phyloP scores from a whole-genome alignment of 2,797 vertebrate genomes.

The Pagetopsis macropterus region DNA sequence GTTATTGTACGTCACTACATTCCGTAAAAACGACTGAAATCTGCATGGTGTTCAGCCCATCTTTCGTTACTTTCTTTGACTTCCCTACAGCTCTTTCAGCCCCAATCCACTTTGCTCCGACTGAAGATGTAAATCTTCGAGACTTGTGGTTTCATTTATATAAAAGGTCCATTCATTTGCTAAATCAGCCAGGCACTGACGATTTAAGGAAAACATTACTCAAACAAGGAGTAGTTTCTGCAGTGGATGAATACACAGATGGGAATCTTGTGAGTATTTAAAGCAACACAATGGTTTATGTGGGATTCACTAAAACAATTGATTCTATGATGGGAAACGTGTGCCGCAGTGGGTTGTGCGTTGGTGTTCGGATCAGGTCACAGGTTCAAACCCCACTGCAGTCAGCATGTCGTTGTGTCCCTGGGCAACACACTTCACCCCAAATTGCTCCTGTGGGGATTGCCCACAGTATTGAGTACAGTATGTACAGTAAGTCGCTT shows the following conservation, averaged over 20 bases:
- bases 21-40: neutral
- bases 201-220: neutral
- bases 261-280: neutral
- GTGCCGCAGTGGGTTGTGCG: too few relatives aligned
- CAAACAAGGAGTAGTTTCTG: neutral
- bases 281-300: neutral
- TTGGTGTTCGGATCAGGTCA: too few relatives aligned
- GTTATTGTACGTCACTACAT: neutral
- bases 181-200: neutral
- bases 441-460: too few relatives aligned
- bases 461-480: too few relatives aligned
- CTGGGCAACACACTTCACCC: too few relatives aligned
- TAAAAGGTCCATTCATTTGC: conserved; percentile 6
- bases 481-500: too few relatives aligned
- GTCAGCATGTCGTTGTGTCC: too few relatives aligned
- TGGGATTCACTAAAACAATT: neutral
- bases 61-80: neutral
- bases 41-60: too few relatives aligned
- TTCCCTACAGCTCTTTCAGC: neutral
- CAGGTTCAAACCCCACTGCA: too few relatives aligned
- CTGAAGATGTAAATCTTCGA: conserved; percentile 1
- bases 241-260: neutral
- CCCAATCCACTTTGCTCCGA: neutral
- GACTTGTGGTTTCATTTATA: conserved; percentile 1
- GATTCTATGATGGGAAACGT: neutral